These are phyloP conservation scores for Bambusicola thoracicus DNA, from an alignment of 2,113 vertebrate species.

Conservation along the genomic window DNA sequence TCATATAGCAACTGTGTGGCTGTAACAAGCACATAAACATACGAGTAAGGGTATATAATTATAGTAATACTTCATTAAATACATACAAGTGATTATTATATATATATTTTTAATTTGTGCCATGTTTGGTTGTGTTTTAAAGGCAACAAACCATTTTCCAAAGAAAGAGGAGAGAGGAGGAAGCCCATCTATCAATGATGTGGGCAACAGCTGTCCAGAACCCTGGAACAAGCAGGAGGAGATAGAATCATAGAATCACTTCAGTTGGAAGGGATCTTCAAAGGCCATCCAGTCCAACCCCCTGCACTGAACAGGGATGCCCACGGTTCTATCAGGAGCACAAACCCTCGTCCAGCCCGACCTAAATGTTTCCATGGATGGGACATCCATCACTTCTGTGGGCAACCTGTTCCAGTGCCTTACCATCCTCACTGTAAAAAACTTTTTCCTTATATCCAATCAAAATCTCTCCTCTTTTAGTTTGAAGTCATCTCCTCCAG, in stretches of 20 bases:
- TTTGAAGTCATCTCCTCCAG: too few species aligned
- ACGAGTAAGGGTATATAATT: not conserved
- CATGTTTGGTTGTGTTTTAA: not conserved
- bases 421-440: too few species aligned
- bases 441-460: too few species aligned
- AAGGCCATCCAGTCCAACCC: too few species aligned
- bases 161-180: not conserved
- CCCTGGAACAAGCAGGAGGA: not conserved
- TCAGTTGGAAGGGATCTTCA: too few species aligned
- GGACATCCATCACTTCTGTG: too few species aligned
- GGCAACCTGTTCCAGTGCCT: too few species aligned
- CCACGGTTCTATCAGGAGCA: too few species aligned
- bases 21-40: not conserved
- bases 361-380: too few species aligned
- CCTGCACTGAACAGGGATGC: too few species aligned
- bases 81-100: rapidly evolving
- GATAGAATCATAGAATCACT: not conserved
- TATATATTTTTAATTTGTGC: not conserved
- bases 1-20: not conserved
- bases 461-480: too few species aligned
- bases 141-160: not conserved
- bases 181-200: not conserved
- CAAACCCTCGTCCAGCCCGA: too few species aligned
- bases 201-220: not conserved
- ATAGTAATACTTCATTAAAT: not conserved